Base-by-base conservation (phyloP, 2,888 invertebrate species). In the Teinopalpus imperialis region DNA sequence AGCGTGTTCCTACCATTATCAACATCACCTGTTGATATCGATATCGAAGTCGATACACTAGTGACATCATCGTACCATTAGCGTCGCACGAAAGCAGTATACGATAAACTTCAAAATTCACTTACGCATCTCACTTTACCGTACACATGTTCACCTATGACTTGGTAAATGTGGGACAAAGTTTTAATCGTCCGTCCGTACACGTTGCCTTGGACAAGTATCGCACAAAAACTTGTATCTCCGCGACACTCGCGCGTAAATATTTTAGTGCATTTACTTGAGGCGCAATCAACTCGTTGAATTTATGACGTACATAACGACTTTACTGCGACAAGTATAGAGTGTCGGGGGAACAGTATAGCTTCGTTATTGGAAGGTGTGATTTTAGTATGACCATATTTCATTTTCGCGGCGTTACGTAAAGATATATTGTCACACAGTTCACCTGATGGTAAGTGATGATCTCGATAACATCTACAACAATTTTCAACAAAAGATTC, bases 221-320 rank as follows among this genome's bases (percentile, higher is more conserved):
- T 13, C 9, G 23, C 0, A 37, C 23, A 44, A 44, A 44, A 31
- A 43, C 36, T 30, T 30, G 43, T 37, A 32, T 5, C 20, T 16
- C 9, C 0, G 20, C n/a, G 32, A 42, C 32, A 18, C 6, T 18
- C 18, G 5, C 3, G 10, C 7, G 29, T 36, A 23, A 29, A 43
- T 43, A 29, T 13, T 32, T 26, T 23, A 27, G 24, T 34, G 24
- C 27, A 42, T 32, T 42, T 8, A 12, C 34, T 34, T 10, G 13
- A 12, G 8, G n/a, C 18, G 26, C 34, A 42, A 42, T 43, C 29
- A 27, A 26, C 5, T 30, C 9, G 20, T 6, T 30, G 20, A 21
- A 29, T 36, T 36, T 43, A 43, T 30, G 29, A 30, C 35, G 7
- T 29, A 14, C n/a, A 20, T 20, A 42, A 7, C 20, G 34, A 6